Base-by-base conservation (phyloP, 2,888 invertebrate species). In the Xylota segnis region DNA sequence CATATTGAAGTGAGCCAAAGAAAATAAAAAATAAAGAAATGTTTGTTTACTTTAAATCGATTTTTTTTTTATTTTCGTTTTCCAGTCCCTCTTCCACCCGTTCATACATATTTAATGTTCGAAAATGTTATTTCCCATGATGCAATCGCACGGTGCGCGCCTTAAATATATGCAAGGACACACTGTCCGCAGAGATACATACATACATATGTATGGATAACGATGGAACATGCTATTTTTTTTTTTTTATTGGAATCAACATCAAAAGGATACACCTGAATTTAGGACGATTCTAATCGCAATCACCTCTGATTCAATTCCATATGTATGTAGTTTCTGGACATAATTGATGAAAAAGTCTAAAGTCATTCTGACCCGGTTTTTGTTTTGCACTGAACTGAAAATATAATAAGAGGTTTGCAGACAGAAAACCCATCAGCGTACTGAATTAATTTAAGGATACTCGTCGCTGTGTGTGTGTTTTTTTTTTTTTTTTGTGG, bases 11-110 rank as follows among this genome's bases (percentile, higher is more conserved):
- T 70, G 32, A 76, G 63, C 50, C 54, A 70, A 65, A 63, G 68
- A 54, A 68, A 23, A 52, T 23, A 65, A 52, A 72, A 52, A 27
- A n/a, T n/a, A n/a, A 47, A 78, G 32, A 63, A 50, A 65, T 76
- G 56, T 81, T 84, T 84, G 84, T 84, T 84, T 81, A 84, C 84
- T 84, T 84, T 71, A 63, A 76, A 84, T 84, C 79, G 84, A 84
- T 84, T 84, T 79, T 84, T n/a, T n/a, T n/a, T n/a, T n/a, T n/a
- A n/a, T n/a, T n/a, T 18, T 16, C 50, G 16, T 23, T 43, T 54
- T 9, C 16, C 0, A n/a, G 16, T 37, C 40, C 52, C 14, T 40
- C 29, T n/a, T 58, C 23, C 18, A 45, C 10, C 29, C 34, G 52
- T 75, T 76, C 81, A 76, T 84, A 75, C 84, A 84, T 84, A 71